These are phyloP conservation scores for Saccopteryx leptura DNA, from an alignment of 2,113 vertebrate genomes.

Conservation along the genomic window DNA sequence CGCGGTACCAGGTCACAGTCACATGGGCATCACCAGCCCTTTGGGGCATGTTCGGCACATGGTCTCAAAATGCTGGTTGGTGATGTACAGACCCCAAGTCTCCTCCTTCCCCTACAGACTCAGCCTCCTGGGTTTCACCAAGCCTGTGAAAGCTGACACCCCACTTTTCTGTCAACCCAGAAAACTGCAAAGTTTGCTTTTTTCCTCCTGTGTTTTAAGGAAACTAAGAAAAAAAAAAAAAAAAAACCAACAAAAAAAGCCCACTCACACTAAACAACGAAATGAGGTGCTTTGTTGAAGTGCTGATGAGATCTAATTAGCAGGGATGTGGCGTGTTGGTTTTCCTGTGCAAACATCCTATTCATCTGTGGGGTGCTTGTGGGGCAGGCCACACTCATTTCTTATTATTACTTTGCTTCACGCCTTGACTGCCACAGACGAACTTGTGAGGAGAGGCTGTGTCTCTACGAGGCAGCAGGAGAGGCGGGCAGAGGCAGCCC, in stretches of 20 bases:
- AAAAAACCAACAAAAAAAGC: background rate
- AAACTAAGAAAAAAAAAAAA: background rate
- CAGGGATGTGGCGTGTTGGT: background rate
- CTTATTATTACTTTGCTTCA: conserved; percentile 65
- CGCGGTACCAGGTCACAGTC: background rate
- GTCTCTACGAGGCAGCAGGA: background rate
- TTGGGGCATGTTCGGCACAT: rapidly evolving
- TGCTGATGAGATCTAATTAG: conserved; percentile 61
- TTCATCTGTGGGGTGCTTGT: conserved; percentile 5
- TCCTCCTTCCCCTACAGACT: background rate
- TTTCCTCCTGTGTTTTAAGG: conserved; percentile 39
- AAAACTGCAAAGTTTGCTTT: conserved; percentile 1
- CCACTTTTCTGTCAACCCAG: background rate
- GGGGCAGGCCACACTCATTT: background rate
- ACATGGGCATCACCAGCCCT: rapidly evolving
- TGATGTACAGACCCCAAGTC: background rate
- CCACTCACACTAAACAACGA: conserved; percentile 40
- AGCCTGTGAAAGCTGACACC: background rate
- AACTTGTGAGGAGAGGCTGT: background rate
- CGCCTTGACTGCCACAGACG: rapidly evolving
- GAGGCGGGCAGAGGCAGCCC: background rate
- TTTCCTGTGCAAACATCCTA: conserved; percentile 59
- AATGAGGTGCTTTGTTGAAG: background rate
- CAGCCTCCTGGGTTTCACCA: background rate
- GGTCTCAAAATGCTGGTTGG: background rate